Evolutionary conservation across 92 coral and sea anemone genomes (phyloP), one percentile per base, ranked within the genome.

Genomic region (Siderastrea radians): DNA sequence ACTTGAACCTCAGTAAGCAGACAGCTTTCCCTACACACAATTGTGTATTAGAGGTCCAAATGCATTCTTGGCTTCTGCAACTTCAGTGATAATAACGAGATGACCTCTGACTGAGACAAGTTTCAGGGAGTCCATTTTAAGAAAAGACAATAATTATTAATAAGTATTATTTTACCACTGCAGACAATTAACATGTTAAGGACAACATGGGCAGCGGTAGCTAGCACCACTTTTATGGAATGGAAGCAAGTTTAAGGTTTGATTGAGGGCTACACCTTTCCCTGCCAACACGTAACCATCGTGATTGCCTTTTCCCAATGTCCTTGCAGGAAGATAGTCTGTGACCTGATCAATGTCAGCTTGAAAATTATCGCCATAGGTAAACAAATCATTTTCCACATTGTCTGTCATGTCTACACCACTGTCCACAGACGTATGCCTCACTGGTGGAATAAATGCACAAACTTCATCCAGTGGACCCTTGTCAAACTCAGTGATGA

Each of bases 181-280:
- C 13, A 11, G 49, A 10, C 48, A 68, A 3, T 4, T 12, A 16
- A 19, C 12, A 15, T 19, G 46, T 84, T n/a, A 84, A 7, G 87
- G 87, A 43, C 87, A 84, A 26, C 87, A 84, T 0, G 87, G 87
- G 69, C 87, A 84, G 51, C 74, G 77, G 16, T 74, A 74, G 49
- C 63, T 61, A 52, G 80, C 73, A 74, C 72, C 3, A 14, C 6
- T 51, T 74, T 63, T 84, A 5, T 43, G 68, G 49, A 84, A 74
- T 5, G 80, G 81, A 74, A 84, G 55, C 6, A 63, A 71, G 58
- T 71, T 49, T 3, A 69, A 8, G 14, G 7, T 38, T 3, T 71
- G 2, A 49, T 71, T 58, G 48, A 83, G 15, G 7, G 78, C 49
- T 13, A 83, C 49, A 7, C 10, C 74, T 60, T 75, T 49, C 19